A percentile compares a stretch with the other conserved stretches of the same genome.
Evolutionary conservation across 2,888 invertebrate species (phyloP).

Genomic region (Mythimna albipuncta): DNA sequence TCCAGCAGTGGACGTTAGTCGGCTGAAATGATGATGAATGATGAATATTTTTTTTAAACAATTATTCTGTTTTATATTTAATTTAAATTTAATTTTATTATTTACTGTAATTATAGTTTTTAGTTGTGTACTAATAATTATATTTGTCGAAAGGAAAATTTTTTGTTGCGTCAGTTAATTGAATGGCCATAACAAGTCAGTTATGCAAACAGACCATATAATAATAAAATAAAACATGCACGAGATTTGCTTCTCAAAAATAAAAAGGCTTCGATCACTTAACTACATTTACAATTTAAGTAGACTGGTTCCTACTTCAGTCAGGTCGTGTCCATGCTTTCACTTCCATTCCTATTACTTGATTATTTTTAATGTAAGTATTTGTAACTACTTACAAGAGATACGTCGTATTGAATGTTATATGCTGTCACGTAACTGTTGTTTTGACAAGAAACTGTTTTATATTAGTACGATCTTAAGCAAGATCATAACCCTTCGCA

Average conservation of each 20-base stretch:
- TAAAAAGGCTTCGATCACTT: constrained; percentile 12
- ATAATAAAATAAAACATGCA: constrained; percentile 21
- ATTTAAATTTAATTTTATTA: too few relatives aligned
- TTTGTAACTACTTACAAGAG: constrained; percentile 27
- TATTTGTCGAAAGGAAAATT: constrained; percentile 34
- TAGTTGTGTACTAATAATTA: too few relatives aligned
- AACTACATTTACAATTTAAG: constrained; percentile 46
- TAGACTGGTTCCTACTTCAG: constrained; percentile 35
- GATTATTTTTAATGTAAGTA: constrained; percentile 58
- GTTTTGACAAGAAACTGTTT: constrained; percentile 45
- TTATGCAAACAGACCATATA: constrained; percentile 35
- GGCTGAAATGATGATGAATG: too few relatives aligned
- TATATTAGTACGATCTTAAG: not conserved
- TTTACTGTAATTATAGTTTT: too few relatives aligned
- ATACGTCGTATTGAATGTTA: constrained; percentile 37
- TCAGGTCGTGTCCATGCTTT: constrained; percentile 52
- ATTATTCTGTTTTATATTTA: too few relatives aligned
- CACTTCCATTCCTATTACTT: constrained; percentile 60
- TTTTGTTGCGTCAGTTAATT: constrained; percentile 25
- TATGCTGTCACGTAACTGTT: constrained; percentile 46
- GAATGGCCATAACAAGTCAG: constrained; percentile 20
- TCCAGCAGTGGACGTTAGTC: too few relatives aligned
- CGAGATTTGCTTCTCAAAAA: constrained; percentile 15
- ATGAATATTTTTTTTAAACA: too few relatives aligned
- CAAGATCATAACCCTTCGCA: too few relatives aligned